A percentile compares a stretch with the other conserved stretches of the same genome.
These are phyloP conservation scores for Grammomys surdaster DNA, from an alignment of 2,113 vertebrate species.

Conservation along the genomic window DNA sequence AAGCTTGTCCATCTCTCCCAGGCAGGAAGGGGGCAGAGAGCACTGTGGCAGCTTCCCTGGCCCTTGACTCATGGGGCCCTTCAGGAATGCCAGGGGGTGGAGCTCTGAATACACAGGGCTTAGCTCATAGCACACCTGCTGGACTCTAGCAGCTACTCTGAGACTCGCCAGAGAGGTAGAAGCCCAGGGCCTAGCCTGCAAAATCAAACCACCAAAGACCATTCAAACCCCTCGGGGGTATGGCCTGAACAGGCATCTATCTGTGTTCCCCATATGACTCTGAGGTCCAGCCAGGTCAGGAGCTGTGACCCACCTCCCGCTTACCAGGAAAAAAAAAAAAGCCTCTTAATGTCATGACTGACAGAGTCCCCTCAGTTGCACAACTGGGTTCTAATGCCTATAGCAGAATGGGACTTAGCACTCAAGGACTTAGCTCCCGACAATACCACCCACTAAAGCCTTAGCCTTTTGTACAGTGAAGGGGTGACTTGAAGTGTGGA, in stretches of 20 bases:
- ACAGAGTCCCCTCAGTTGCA: background rate
- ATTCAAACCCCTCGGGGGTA: background rate
- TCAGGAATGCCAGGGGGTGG: background rate
- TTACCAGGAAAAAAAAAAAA: background rate
- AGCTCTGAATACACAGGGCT: no score
- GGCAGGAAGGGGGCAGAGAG: background rate
- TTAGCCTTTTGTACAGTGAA: background rate
- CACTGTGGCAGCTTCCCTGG: background rate
- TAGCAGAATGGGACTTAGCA: background rate
- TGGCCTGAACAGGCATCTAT: background rate
- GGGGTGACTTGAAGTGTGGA: background rate
- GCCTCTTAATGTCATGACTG: background rate
- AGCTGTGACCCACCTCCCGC: background rate
- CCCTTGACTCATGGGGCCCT: background rate
- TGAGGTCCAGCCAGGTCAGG: background rate
- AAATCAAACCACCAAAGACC: background rate
- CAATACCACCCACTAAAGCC: rapidly evolving
- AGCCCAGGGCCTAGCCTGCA: background rate
- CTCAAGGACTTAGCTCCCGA: background rate
- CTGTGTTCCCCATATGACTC: background rate
- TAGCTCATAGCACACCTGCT: background rate
- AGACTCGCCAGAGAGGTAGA: background rate
- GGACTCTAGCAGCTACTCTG: background rate
- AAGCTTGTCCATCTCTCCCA: background rate
- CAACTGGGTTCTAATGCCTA: background rate